Conservation (phyloP, 2,113 vertebrate species). For the Pelecanoides urinatrix region DNA sequence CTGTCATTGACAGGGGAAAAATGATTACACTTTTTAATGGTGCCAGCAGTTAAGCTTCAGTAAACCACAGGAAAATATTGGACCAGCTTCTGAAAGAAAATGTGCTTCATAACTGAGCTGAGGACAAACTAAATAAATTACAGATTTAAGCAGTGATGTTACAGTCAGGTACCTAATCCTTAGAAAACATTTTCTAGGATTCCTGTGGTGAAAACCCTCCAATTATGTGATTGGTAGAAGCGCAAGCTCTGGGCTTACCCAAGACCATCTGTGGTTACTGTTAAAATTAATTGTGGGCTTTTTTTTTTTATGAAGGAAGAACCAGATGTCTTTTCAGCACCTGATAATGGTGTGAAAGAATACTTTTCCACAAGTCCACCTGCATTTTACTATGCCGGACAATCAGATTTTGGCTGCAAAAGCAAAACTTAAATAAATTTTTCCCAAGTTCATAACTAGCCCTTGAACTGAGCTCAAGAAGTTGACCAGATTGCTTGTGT, state of each 20-base stretch:
- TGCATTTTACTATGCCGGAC: neutral
- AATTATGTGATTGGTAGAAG: neutral
- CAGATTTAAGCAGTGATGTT: neutral
- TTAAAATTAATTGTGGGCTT: neutral
- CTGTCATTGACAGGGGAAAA: neutral
- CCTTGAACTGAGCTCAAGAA: neutral
- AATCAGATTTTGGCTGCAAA: neutral
- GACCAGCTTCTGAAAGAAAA: neutral
- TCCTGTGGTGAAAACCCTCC: neutral
- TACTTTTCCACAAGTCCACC: neutral
- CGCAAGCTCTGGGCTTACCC: neutral
- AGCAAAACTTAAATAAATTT: neutral
- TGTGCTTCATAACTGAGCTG: neutral
- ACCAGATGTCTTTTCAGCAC: neutral
- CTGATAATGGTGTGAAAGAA: neutral
- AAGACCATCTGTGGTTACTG: neutral
- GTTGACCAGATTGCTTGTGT: neutral
- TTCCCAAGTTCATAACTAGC: neutral
- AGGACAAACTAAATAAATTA: neutral
- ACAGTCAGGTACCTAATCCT: neutral
- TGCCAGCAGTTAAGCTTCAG: constrained; percentile 8
- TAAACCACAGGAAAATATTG: constrained; percentile 9
- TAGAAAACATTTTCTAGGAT: neutral
- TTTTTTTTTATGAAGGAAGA: neutral
- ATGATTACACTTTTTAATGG: constrained; percentile 24